Evolutionary conservation across 2,113 vertebrate genomes (phyloP), one percentile per base, ranked within the genome.

Genomic region (Piprites chloris): DNA sequence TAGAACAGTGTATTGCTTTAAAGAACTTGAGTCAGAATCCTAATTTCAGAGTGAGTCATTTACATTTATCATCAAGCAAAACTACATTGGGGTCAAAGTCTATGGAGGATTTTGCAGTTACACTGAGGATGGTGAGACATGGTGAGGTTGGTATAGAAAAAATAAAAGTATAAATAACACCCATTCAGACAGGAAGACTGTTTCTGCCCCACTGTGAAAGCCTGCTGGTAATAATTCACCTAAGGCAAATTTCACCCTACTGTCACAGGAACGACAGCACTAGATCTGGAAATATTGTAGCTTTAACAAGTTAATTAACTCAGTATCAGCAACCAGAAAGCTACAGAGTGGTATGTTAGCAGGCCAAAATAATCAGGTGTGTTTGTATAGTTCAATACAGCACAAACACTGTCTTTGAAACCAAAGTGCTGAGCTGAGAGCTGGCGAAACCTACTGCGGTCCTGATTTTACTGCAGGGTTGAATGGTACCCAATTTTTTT

Each of bases 1-100:
- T 90, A 93, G 93, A 96, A 95, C 87, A 1, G 14, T 84, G 76
- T 92, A 78, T 89, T 88, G 22, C 95, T 95, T 89, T 41, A 65
- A 76, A 90, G 35, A 96, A 91, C 69, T 94, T 96, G 92, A 96
- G 82, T 96, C 96, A 96, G 87, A 84, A 37, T 92, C 49, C 69
- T 84, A 55, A 81, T 95, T 95, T 96, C 85, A 86, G 72, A 78
- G 63, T 87, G 92, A 96, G 76, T 90, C 82, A 95, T 94, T 93
- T 93, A 88, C 68, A 94, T 92, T 92, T 76, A 80, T 72, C 92
- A 92, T 88, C 61, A 96, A 95, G 94, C 32, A 92, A 74, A 92
- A 90, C 79, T 86, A 87, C 76, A 39, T 6, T 30, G 26, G 41
- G 63, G 77, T 95, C 79, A 94, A 90, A 90, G n/a, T 86, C 67